phyloP scores from a whole-genome alignment of 2,797 vertebrate genomes.

The Tympanoctomys barrerae region DNA sequence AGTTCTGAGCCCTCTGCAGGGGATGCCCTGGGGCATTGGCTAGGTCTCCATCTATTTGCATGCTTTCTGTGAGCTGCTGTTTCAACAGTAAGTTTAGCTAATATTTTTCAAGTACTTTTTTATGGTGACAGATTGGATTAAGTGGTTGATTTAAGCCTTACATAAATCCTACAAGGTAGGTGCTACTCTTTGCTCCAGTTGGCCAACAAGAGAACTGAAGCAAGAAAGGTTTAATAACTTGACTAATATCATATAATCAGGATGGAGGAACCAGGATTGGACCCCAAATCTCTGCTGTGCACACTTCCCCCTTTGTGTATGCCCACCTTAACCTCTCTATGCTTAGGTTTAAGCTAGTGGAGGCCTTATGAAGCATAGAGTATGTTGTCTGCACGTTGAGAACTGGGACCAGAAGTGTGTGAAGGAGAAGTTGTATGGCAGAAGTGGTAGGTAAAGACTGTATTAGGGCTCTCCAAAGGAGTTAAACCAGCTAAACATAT shows the following conservation, averaged over 20 bases:
- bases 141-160: background rate
- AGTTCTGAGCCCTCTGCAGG: too few relatives aligned
- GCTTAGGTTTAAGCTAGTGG: background rate
- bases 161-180: background rate
- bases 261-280: background rate
- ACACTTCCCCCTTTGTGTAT: background rate
- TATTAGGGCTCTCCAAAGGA: background rate
- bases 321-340: too few relatives aligned
- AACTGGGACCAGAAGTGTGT: background rate
- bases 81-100: background rate
- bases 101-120: background rate
- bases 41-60: background rate
- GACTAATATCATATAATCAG: background rate
- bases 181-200: background rate
- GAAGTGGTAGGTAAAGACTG: fast-evolving
- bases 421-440: fast-evolving
- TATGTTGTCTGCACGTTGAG: background rate
- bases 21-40: background rate
- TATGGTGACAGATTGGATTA: too few relatives aligned
- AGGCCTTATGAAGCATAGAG: background rate
- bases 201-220: background rate
- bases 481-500: background rate
- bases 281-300: fast-evolving
- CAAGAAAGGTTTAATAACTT: background rate
- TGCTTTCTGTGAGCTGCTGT: background rate